Evolutionary conservation across 2,888 invertebrate genomes (phyloP), one percentile per base, ranked within the genome.

Genomic region (Tenthredo scrophulariae): DNA sequence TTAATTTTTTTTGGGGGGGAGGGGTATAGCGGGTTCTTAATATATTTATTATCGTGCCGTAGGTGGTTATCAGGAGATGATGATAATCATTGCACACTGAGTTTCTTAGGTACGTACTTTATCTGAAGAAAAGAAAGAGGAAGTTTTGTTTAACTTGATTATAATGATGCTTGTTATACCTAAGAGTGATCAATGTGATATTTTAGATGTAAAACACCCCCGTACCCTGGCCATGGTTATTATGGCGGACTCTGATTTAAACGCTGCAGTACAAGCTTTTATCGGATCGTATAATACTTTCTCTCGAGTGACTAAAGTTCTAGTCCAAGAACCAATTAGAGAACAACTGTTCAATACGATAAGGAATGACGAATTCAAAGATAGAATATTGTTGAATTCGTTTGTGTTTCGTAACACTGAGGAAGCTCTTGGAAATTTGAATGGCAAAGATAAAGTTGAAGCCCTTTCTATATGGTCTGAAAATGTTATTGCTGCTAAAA

Each of bases 401-500:
- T 83, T 22, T 10, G 65, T 83, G 2, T 83, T 83, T 70, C 83
- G 83, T 18, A 67, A 46, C 22, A 29, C 50, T 70, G 29, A 43
- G 2, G 83, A 83, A 83, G 83, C 67, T 7, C 9, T 83, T 15
- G 83, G 29, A 70, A 65, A 70, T 67, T 83, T 83, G 67, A 58
- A 80, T 18, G 79, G 79, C 22, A 37, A 37, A 80, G 15, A 83
- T 46, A 46, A 46, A 83, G 7, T 22, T 2, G 18, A 10, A 7
- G 46, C 43, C 5, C 33, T 83, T 18, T 83, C 83, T 29, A 33
- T 83, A 22, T 83, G 83, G 83, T 83, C 83, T 43, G 83, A 83
- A 40, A 70, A 83, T 67, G n/a, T 83, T 29, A 70, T 70, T 13
- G 83, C 46, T 43, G 83, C 83, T 70, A 83, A 83, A 70, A 67